Conservation (phyloP, 2,113 vertebrate genomes). For the Otus sunia region DNA sequence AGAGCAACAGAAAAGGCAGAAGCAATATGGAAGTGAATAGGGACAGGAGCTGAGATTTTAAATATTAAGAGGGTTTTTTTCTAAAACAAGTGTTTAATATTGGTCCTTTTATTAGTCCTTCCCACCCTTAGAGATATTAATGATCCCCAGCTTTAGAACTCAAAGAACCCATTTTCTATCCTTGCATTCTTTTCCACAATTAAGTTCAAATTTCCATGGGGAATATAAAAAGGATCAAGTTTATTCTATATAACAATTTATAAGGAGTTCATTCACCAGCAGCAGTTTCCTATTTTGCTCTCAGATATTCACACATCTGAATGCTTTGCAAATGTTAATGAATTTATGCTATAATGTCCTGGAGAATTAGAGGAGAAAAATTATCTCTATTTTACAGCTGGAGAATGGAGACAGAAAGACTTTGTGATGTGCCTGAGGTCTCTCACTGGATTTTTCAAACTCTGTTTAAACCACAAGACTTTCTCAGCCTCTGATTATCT, state of each 20-base stretch:
- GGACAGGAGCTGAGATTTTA: background rate
- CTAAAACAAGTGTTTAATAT: background rate
- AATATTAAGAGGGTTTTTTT: background rate
- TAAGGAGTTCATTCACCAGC: background rate
- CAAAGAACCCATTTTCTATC: background rate
- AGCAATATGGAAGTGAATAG: background rate
- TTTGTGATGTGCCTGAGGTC: background rate
- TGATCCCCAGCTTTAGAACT: background rate
- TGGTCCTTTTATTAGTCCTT: background rate
- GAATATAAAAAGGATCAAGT: background rate
- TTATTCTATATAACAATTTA: background rate
- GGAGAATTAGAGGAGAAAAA: constrained; percentile 27
- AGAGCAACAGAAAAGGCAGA: background rate
- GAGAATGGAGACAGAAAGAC: background rate
- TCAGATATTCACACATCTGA: constrained; percentile 1
- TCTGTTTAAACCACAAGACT: background rate
- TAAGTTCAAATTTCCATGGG: background rate
- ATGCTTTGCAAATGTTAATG: constrained; percentile 18
- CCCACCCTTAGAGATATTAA: background rate
- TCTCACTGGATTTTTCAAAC: constrained; percentile 8
- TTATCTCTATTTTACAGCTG: constrained; percentile 49
- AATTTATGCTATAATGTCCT: constrained; percentile 1
- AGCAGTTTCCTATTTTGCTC: background rate
- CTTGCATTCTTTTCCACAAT: background rate
- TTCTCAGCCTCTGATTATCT: constrained; percentile 8